Percentiles rank a stretch among this genome's conserved stretches.
Evolutionary conservation across 1,140 invertebrate species (phyloP).

Genomic region (Ostrea denselamellosa): DNA sequence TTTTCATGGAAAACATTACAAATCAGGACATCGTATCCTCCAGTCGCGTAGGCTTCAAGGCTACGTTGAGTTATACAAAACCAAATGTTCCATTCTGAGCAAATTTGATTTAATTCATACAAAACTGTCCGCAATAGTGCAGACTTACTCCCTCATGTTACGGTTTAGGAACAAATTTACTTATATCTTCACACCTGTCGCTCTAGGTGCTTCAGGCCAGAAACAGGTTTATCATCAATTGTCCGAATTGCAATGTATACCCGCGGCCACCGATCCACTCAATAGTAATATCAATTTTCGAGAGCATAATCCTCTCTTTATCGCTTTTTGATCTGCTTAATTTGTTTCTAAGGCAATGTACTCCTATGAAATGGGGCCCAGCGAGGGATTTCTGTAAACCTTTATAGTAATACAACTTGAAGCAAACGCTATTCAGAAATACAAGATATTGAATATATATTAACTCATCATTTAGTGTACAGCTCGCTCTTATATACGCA

Average conservation of each 20-base stretch:
- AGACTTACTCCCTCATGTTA: background rate
- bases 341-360: constrained; percentile 38
- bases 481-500: background rate
- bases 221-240: constrained; percentile 22
- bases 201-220: background rate
- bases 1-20: background rate
- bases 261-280: background rate
- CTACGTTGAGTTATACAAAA: background rate
- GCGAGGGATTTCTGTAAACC: background rate
- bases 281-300: constrained; percentile 28
- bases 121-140: background rate
- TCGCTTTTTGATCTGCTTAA: constrained; percentile 29
- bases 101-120: background rate
- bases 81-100: background rate
- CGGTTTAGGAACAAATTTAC: constrained; percentile 18
- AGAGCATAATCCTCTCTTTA: constrained; percentile 29
- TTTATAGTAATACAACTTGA: background rate
- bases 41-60: background rate
- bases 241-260: background rate
- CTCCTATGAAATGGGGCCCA: background rate
- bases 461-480: background rate
- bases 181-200: constrained; percentile 19
- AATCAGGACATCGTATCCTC: background rate
- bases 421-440: background rate
- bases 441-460: background rate